These are phyloP conservation scores for Abscondita cerata DNA, from an alignment of 2,888 invertebrate genomes.

Conservation along the genomic window DNA sequence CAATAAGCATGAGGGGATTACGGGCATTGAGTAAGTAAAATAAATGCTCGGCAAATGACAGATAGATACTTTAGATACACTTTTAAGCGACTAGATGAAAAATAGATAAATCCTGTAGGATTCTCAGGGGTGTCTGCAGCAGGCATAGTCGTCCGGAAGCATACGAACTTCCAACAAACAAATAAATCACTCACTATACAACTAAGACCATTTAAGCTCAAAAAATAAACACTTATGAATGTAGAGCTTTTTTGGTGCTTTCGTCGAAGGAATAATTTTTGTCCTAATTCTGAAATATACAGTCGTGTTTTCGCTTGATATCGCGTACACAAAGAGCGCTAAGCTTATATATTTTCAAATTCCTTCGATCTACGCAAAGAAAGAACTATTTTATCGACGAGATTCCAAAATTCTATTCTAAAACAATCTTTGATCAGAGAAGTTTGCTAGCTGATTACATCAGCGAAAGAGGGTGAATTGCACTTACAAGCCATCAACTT, in stretches of 20 bases:
- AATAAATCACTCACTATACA: constrained; percentile 39
- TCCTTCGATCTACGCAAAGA: constrained; percentile 17
- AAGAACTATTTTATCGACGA: constrained; percentile 18
- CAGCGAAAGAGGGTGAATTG: constrained; percentile 20
- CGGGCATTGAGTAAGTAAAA: constrained; percentile 16
- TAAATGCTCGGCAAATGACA: constrained; percentile 47
- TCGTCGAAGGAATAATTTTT: constrained; percentile 13
- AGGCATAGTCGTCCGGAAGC: constrained; percentile 38
- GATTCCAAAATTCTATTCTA: constrained; percentile 18
- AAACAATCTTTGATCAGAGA: constrained; percentile 23
- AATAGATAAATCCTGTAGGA: constrained; percentile 47
- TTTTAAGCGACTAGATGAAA: constrained; percentile 48
- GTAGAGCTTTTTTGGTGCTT: constrained; percentile 14
- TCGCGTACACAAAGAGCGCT: constrained; percentile 15
- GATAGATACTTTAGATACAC: constrained; percentile 43
- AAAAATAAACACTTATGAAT: constrained; percentile 33
- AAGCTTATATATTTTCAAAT: constrained; percentile 23
- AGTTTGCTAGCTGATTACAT: background rate
- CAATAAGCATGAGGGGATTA: constrained; percentile 15
- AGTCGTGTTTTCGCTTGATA: constrained; percentile 23
- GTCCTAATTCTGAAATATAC: constrained; percentile 20
- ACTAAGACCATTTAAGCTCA: constrained; percentile 27
- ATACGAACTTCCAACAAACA: constrained; percentile 40
- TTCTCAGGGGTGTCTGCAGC: constrained; percentile 38
- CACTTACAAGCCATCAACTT: constrained; percentile 37